A percentile compares a stretch with the other conserved stretches of the same genome.
Conservation (phyloP, 2,113 vertebrate species). For the Vulpes ferrilata region DNA sequence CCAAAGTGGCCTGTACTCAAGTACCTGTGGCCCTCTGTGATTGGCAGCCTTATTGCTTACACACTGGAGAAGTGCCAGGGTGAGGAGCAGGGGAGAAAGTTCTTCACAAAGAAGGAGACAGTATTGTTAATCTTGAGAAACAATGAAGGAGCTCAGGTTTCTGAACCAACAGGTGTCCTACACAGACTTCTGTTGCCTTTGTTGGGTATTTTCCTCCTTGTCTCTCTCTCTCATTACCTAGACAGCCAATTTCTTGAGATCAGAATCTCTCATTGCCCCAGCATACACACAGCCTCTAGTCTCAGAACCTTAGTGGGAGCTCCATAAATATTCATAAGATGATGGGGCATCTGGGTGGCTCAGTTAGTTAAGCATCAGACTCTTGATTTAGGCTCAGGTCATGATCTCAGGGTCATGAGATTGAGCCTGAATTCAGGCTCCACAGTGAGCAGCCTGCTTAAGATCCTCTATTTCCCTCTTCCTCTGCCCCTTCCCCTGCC, state of each 20-base stretch:
- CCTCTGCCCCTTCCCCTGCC: background rate
- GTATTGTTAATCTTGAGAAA: background rate
- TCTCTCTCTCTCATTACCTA: background rate
- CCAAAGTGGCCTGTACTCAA: accelerated
- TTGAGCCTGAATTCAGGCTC: background rate
- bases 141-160: background rate
- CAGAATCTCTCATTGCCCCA: background rate
- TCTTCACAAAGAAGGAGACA: background rate
- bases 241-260: background rate
- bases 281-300: background rate
- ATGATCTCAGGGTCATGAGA: background rate
- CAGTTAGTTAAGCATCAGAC: background rate
- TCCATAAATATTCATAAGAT: background rate
- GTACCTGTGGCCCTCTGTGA: background rate
- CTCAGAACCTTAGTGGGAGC: background rate
- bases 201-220: background rate
- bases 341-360: background rate
- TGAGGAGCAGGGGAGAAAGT: accelerated
- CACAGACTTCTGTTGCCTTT: background rate
- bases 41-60: background rate
- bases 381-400: background rate
- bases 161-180: too few species aligned
- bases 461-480: background rate
- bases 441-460: background rate
- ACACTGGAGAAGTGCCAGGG: background rate